Conservation (phyloP, 35 echinoderm and acorn worm genomes). For the Chiridota heheva region DNA sequence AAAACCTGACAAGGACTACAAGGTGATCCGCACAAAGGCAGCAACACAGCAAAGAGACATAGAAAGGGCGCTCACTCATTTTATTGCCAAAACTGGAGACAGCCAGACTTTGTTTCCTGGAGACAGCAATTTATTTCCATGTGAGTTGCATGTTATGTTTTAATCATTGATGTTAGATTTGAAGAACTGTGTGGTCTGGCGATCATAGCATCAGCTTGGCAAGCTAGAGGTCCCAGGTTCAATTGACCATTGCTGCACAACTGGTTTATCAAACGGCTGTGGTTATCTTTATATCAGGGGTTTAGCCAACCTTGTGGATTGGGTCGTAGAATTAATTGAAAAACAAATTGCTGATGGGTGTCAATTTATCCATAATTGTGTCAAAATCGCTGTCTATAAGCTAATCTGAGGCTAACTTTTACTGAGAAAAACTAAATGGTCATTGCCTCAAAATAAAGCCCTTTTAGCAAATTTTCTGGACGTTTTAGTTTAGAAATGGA, state of each 20-base stretch:
- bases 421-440: too few species aligned
- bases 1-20: conserved; percentile 84
- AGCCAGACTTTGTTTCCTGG: conserved; percentile 92
- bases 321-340: neutral
- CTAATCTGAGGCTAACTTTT: too few species aligned
- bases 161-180: neutral
- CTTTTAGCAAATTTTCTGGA: too few species aligned
- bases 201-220: neutral
- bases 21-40: conserved; percentile 78
- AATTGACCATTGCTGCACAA: neutral
- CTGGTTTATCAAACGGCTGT: neutral
- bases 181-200: neutral
- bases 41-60: conserved; percentile 78
- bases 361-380: too few species aligned
- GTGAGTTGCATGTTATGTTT: conserved; percentile 45
- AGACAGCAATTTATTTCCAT: conserved; percentile 91
- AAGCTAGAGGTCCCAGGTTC: too few species aligned
- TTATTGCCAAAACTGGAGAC: conserved; percentile 94
- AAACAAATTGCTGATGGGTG: too few species aligned
- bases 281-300: neutral
- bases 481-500: too few species aligned
- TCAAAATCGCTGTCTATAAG: too few species aligned
- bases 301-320: neutral
- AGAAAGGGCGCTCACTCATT: conserved; percentile 86
- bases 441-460: too few species aligned